These are phyloP conservation scores for Dastarcus helophoroides DNA, from an alignment of 2,888 invertebrate species.

Conservation along the genomic window DNA sequence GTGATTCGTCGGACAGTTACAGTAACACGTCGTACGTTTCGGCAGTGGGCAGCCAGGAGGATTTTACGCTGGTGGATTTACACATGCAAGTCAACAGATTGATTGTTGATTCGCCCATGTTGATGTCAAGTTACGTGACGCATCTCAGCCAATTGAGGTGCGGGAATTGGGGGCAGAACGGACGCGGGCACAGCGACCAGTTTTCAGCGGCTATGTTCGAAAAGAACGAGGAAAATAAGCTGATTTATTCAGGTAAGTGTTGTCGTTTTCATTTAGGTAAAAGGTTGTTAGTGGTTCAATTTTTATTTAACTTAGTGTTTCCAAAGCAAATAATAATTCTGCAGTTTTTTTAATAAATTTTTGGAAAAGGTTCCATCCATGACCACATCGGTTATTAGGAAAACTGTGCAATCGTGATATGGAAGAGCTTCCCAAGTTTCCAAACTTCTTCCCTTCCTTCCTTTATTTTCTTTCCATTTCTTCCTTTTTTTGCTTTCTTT, in stretches of 20 bases:
- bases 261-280: no score
- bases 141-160: slow-evolving; percentile 78
- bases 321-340: no score
- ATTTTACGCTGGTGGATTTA: slow-evolving; percentile 81
- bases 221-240: slow-evolving; percentile 58
- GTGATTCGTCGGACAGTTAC: slow-evolving; percentile 62
- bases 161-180: slow-evolving; percentile 54
- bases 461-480: no score
- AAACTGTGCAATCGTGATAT: no score
- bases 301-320: no score
- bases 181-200: slow-evolving; percentile 60
- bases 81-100: slow-evolving; percentile 80
- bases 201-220: slow-evolving; percentile 73
- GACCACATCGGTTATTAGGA: no score
- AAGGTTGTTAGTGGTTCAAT: no score
- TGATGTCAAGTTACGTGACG: slow-evolving; percentile 90
- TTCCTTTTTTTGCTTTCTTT: no score
- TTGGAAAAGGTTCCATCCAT: no score
- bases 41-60: slow-evolving; percentile 86
- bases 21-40: slow-evolving; percentile 82
- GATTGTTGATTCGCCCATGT: slow-evolving; percentile 83
- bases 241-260: slow-evolving; percentile 51
- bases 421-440: no score
- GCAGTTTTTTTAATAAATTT: no score
- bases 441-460: no score